Evolutionary conservation across 2,888 invertebrate genomes (phyloP), one percentile per base, ranked within the genome.

Genomic region (Diarsia brunnea): DNA sequence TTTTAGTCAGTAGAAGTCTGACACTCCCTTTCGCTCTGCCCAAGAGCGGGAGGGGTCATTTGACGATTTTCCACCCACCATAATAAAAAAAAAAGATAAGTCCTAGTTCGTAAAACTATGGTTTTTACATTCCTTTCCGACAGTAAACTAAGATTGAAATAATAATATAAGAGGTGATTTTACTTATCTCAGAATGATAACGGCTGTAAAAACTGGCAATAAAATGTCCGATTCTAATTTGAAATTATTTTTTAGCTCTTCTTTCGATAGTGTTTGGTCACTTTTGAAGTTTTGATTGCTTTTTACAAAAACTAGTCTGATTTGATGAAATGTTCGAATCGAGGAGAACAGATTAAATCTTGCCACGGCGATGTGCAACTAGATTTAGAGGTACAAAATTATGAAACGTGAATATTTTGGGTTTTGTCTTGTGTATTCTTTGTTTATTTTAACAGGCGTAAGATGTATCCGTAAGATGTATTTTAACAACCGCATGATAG

Each of bases 231-330:
- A 89, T 86, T 69, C 31, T 14, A 53, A 16, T 63, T 60, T 16
- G 11, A 12, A 64, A 27, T 63, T 24, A 21, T 71, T 65, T 73
- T 58, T 5, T 21, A 60, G 16, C 47, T 67, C 19, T 74, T 4
- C 16, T 72, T 68, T 80, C 27, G 49, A 31, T 11, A 64, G 38
- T 73, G 16, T 3, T 11, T 65, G 67, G 31, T 69, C n/a, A 49
- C n/a, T 75, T 73, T 75, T 16, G 49, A 58, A 67, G 21, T 70
- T 69, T 75, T 51, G 5, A 58, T 58, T 65, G 68, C 65, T 78
- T 79, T 76, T 69, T 66, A 75, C 49, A 73, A 81, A 76, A 65
- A 79, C 87, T 86, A 86, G 87, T 87, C 87, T 82, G 51, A 73
- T 71, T 71, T 69, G 60, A 58, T 71, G 45, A 51, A 74, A 31